Conservation (phyloP, 2,113 vertebrate genomes). For the Vireo altiloquus region DNA sequence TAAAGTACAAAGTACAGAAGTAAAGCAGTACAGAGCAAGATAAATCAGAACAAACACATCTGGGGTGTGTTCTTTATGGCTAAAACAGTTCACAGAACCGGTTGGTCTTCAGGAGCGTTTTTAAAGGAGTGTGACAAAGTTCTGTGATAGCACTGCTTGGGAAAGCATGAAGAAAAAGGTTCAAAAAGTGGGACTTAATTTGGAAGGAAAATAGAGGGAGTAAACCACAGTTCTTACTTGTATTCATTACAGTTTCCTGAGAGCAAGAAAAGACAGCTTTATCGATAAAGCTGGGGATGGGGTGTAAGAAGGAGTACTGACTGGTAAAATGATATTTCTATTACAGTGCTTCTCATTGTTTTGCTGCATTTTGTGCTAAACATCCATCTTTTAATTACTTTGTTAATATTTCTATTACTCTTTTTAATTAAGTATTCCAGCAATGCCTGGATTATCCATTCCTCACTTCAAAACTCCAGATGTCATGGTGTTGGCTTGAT, state of each 20-base stretch:
- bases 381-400: not conserved
- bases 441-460: not conserved
- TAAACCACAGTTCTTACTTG: not conserved
- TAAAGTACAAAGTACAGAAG: conserved; percentile 61
- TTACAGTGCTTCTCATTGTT: not conserved
- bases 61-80: conserved; percentile 39
- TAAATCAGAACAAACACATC: conserved; percentile 52
- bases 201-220: not conserved
- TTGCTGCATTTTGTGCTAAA: not conserved
- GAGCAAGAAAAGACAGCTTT: not conserved
- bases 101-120: not conserved
- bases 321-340: not conserved
- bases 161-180: not conserved
- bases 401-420: not conserved
- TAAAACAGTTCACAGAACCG: conserved; percentile 5
- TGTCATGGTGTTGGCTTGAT: not conserved
- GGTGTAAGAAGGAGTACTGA: not conserved
- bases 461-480: not conserved
- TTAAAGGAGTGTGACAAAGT: not conserved
- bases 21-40: not conserved
- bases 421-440: not conserved
- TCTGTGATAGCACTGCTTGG: not conserved
- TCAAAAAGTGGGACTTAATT: not conserved
- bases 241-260: not conserved
- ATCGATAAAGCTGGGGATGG: not conserved